These are phyloP conservation scores for Lithophane leautieri DNA, from an alignment of 2,888 invertebrate species.

Conservation along the genomic window DNA sequence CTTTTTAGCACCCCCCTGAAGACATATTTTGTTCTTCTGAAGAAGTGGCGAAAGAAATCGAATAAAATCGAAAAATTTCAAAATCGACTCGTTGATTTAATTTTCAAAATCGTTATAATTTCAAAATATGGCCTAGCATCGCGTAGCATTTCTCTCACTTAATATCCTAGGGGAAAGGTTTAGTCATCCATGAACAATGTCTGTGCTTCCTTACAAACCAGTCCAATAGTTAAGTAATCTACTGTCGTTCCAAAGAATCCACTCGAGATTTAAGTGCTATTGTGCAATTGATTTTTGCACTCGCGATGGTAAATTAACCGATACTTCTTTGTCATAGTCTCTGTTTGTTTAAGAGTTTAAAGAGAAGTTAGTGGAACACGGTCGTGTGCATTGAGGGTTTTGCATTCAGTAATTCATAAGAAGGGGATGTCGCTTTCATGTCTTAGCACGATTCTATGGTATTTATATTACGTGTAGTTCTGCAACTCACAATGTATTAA, in stretches of 20 bases:
- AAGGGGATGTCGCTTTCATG: not conserved
- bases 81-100: not conserved
- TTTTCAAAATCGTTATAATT: not conserved
- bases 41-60: not conserved
- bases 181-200: constrained; percentile 48
- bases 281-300: constrained; percentile 53
- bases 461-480: not conserved
- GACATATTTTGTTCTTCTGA: not conserved
- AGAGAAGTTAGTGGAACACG: not conserved
- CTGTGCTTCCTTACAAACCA: constrained; percentile 44
- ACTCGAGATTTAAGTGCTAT: constrained; percentile 48
- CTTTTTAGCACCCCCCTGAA: too few relatives aligned
- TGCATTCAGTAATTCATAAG: not conserved
- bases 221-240: constrained; percentile 36
- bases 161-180: not conserved
- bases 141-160: not conserved
- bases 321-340: constrained; percentile 48
- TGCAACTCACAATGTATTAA: not conserved
- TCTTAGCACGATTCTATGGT: not conserved
- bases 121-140: constrained; percentile 10
- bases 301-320: constrained; percentile 45
- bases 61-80: not conserved
- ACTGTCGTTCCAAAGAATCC: constrained; percentile 43
- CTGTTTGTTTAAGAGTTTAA: constrained; percentile 47
- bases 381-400: not conserved